Evolutionary conservation across 2,797 vertebrate species (phyloP).

Genomic region (Sebastes jordani): DNA sequence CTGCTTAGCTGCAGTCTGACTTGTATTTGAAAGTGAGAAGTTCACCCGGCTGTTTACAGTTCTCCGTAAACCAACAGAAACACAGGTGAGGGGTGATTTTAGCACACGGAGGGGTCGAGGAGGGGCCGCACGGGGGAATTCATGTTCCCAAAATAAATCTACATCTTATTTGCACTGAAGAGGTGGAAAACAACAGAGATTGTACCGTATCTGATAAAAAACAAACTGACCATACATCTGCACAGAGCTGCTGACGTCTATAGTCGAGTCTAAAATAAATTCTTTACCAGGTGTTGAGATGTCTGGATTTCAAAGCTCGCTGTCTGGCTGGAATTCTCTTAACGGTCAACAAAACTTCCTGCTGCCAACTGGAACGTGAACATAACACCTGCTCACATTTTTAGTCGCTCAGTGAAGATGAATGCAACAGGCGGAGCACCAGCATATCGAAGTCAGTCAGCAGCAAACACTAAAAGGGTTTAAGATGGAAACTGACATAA

Average conservation of each 20-base stretch:
- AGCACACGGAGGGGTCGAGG: background rate
- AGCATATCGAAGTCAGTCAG: background rate
- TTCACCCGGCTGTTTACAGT: background rate
- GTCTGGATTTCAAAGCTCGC: conserved; percentile 10
- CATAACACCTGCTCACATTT: conserved; percentile 16
- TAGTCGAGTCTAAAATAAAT: background rate
- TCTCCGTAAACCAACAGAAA: background rate
- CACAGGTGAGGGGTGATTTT: background rate
- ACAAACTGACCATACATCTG: background rate
- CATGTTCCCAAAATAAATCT: background rate
- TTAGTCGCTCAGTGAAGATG: background rate
- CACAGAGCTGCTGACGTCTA: too few relatives aligned
- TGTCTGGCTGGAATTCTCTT: conserved; percentile 11
- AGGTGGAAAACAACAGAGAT: background rate
- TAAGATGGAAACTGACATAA: background rate
- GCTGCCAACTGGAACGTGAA: conserved; percentile 35
- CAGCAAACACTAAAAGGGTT: background rate
- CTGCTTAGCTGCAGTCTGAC: background rate
- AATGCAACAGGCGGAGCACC: background rate
- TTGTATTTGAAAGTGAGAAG: background rate
- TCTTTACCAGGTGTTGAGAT: conserved; percentile 10
- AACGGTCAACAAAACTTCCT: background rate
- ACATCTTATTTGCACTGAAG: background rate
- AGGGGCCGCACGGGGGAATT: background rate
- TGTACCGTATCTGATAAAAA: background rate